phyloP scores from a whole-genome alignment of 2,797 vertebrate species.

The Acestrorhynchus altus region DNA sequence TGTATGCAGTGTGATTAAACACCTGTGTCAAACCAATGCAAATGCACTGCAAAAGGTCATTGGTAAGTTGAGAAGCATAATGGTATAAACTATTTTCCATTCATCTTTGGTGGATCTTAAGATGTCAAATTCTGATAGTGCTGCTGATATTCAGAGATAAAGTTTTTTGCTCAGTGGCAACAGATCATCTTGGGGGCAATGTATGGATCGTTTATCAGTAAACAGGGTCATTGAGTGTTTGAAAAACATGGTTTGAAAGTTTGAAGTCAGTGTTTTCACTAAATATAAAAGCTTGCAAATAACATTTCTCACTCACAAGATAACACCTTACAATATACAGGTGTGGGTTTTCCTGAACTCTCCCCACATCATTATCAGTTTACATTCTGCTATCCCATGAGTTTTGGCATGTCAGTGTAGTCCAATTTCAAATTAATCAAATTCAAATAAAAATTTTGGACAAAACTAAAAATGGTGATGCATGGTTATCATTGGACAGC shows the following conservation, averaged over 20 bases:
- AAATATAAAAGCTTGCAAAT: background rate
- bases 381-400: no score
- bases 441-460: no score
- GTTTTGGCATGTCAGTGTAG: no score
- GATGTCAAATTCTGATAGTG: background rate
- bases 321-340: no score
- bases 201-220: background rate
- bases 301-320: no score
- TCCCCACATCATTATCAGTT: no score
- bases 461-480: no score
- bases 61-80: background rate
- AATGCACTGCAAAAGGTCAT: background rate
- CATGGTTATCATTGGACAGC: no score
- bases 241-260: background rate
- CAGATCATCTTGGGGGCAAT: background rate
- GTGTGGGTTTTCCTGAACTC: no score
- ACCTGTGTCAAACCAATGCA: background rate
- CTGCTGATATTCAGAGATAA: background rate
- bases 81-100: background rate
- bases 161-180: background rate
- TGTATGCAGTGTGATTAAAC: conserved; percentile 7
- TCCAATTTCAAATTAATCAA: no score
- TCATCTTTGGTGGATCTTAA: background rate
- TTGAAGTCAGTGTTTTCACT: background rate
- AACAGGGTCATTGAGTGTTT: background rate